phyloP scores from a whole-genome alignment of 2,797 vertebrate species.

The Eupleurogrammus muticus region DNA sequence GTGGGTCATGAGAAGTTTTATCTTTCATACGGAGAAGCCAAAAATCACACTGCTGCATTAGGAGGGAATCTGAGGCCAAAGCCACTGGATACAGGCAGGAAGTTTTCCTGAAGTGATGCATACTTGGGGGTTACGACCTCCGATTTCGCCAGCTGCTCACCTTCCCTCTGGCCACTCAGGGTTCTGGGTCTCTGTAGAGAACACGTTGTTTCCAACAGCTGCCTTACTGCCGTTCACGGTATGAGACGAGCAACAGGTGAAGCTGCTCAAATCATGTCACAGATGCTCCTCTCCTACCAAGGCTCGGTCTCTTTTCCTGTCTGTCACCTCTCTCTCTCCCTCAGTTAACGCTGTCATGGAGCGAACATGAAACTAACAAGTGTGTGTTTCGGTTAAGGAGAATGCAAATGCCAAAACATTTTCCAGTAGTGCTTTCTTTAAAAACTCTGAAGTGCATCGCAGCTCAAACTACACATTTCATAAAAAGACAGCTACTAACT shows the following conservation, averaged over 20 bases:
- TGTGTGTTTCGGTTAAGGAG: conserved; percentile 29
- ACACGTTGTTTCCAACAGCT: conserved; percentile 75
- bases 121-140: conserved; percentile 69
- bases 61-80: conserved; percentile 48
- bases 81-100: conserved; percentile 54
- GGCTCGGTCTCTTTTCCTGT: conserved; percentile 41
- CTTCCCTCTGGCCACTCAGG: conserved; percentile 73
- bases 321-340: conserved; percentile 25
- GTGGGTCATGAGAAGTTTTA: conserved; percentile 47
- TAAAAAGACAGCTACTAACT: conserved; percentile 1
- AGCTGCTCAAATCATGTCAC: conserved; percentile 69
- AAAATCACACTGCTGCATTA: conserved; percentile 49
- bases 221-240: conserved; percentile 65
- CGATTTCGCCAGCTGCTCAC: conserved; percentile 76
- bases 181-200: conserved; percentile 60
- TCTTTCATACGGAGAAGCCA: conserved; percentile 47
- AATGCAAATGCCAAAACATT: conserved; percentile 43
- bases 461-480: conserved; percentile 18
- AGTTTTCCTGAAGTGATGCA: conserved; percentile 66
- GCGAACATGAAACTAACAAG: conserved; percentile 60
- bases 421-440: conserved; percentile 7
- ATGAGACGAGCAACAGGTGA: conserved; percentile 83
- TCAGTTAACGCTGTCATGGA: conserved; percentile 28
- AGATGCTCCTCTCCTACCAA: conserved; percentile 56
- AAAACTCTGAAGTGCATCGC: neutral